Conservation (phyloP, 2,888 invertebrate genomes). For the Nasonia oneida region DNA sequence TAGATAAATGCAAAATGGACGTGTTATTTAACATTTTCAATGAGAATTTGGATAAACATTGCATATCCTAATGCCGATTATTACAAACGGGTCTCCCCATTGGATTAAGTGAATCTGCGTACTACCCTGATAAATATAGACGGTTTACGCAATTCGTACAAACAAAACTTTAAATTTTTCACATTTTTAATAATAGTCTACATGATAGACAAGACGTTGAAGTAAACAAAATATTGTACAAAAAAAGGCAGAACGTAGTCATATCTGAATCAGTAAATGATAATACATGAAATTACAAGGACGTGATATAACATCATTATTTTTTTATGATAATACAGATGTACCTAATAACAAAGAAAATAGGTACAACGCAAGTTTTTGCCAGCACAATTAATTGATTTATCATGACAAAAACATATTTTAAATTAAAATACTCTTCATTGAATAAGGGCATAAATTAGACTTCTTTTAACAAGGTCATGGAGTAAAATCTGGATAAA, state of each 20-base stretch:
- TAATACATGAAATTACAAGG: slow-evolving; percentile 43
- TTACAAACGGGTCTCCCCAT: slow-evolving; percentile 13
- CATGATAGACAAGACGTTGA: slow-evolving; percentile 25
- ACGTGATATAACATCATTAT: slow-evolving; percentile 26
- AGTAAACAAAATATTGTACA: slow-evolving; percentile 34
- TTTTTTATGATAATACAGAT: slow-evolving; percentile 30
- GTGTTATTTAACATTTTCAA: slow-evolving; percentile 35
- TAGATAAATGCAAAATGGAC: slow-evolving; percentile 43
- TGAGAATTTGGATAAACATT: slow-evolving; percentile 18
- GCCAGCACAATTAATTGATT: slow-evolving; percentile 9
- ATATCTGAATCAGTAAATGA: slow-evolving; percentile 5
- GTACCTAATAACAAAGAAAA: slow-evolving; percentile 51
- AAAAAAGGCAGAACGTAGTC: slow-evolving; percentile 7
- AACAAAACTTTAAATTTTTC: slow-evolving; percentile 17
- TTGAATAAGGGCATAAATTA: slow-evolving; percentile 36
- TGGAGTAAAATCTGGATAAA: slow-evolving; percentile 54
- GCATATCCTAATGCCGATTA: slow-evolving; percentile 13
- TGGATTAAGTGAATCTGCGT: slow-evolving; percentile 14
- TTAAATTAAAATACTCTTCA: slow-evolving; percentile 45
- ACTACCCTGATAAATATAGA: slow-evolving; percentile 2
- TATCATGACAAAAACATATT: slow-evolving; percentile 43
- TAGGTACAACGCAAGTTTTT: slow-evolving; percentile 46
- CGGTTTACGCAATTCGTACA: slow-evolving; percentile 19
- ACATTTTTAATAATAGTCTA: slow-evolving; percentile 5
- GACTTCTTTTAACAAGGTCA: slow-evolving; percentile 40